Evolutionary conservation across 2,797 vertebrate species (phyloP).

Genomic region (Sebastes minor): DNA sequence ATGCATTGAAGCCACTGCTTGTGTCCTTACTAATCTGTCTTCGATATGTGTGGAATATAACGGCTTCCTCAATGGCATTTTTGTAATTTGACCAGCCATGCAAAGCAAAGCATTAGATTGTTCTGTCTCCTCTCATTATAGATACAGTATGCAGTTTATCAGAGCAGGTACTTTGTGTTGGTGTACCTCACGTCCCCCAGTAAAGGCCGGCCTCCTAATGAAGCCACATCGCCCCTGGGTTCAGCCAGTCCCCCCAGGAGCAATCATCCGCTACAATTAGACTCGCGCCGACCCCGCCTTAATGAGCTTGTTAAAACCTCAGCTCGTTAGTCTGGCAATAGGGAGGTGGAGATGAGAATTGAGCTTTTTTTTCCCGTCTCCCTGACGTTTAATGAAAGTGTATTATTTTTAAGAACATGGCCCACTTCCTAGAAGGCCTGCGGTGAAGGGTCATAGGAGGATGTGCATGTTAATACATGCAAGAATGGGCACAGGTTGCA

Average conservation of each 20-base stretch:
- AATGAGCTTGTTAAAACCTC: slow-evolving; percentile 69
- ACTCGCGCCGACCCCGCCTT: slow-evolving; percentile 41
- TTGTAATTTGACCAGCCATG: background rate
- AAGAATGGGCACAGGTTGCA: background rate
- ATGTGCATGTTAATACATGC: background rate
- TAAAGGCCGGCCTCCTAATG: slow-evolving; percentile 38
- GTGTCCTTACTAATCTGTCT: too few species aligned
- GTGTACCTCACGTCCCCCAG: background rate
- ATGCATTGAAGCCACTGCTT: too few species aligned
- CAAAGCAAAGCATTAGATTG: background rate
- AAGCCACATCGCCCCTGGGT: slow-evolving; percentile 49
- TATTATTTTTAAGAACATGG: slow-evolving; percentile 47
- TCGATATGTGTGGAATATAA: background rate
- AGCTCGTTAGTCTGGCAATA: slow-evolving; percentile 59
- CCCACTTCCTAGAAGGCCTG: slow-evolving; percentile 46
- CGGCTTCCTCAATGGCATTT: background rate
- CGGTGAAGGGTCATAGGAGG: slow-evolving; percentile 21
- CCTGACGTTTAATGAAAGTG: slow-evolving; percentile 37
- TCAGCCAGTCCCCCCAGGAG: slow-evolving; percentile 50
- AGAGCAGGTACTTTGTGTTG: slow-evolving; percentile 14
- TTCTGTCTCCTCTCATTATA: background rate
- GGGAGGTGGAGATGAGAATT: slow-evolving; percentile 50
- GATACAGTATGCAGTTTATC: background rate
- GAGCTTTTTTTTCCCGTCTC: background rate
- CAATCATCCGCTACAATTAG: slow-evolving; percentile 67